These are phyloP conservation scores for Hemicrepidius hirtus DNA, from an alignment of 2,888 invertebrate genomes.

Conservation along the genomic window DNA sequence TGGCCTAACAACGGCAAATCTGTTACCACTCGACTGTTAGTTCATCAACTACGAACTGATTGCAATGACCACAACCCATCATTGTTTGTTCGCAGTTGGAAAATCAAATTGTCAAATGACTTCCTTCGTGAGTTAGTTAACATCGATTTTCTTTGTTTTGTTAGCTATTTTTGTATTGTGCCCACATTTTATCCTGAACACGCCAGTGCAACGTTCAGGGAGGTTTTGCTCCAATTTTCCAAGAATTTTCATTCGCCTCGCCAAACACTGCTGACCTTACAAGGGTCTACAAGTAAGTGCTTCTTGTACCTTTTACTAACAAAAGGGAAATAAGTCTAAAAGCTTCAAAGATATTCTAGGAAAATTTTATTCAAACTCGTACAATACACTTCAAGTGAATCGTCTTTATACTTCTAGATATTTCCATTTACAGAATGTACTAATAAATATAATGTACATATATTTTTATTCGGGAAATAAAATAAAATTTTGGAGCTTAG, in stretches of 20 bases:
- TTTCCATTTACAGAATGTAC: no score
- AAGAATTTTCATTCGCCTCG: slow-evolving; percentile 1
- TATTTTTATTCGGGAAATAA: no score
- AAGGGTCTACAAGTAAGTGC: background rate
- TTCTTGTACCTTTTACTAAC: background rate
- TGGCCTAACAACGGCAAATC: slow-evolving; percentile 40
- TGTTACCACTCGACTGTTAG: slow-evolving; percentile 33
- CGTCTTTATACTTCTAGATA: no score
- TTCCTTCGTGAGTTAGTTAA: slow-evolving; percentile 32
- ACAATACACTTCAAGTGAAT: no score
- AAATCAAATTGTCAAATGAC: slow-evolving; percentile 40
- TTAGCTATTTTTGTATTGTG: slow-evolving; percentile 15
- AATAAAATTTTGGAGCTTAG: no score
- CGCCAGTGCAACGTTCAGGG: slow-evolving; percentile 13
- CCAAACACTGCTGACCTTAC: background rate
- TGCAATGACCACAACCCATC: slow-evolving; percentile 33
- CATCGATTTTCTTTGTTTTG: slow-evolving; percentile 33
- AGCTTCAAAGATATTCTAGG: background rate
- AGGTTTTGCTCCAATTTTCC: slow-evolving; percentile 9
- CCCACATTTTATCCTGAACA: slow-evolving; percentile 1
- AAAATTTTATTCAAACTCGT: no score
- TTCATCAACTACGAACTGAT: slow-evolving; percentile 39
- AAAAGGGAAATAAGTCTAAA: slow-evolving; percentile 6
- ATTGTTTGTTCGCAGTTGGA: slow-evolving; percentile 32
- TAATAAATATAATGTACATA: no score